Conservation (phyloP, 2,797 vertebrate genomes). For the Dryobates pubescens region DNA sequence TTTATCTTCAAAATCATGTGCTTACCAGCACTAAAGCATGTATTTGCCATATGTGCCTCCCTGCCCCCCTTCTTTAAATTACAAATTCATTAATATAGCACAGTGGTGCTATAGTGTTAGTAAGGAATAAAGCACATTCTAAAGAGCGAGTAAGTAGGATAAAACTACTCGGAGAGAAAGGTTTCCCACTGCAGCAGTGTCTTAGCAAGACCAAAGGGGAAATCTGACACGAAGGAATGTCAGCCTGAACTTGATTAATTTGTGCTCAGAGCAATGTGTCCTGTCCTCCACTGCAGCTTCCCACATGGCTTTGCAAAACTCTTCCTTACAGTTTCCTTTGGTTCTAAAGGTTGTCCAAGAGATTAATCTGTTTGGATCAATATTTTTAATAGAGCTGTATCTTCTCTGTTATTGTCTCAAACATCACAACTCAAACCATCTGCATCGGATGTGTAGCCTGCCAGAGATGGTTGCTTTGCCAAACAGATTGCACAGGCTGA, state of each 20-base stretch:
- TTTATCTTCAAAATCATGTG: constrained; percentile 55
- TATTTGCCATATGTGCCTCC: constrained; percentile 34
- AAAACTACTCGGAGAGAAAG: not conserved
- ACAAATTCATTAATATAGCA: constrained; percentile 46
- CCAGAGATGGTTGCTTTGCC: not conserved
- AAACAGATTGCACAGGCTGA: not conserved
- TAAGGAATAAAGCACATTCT: constrained; percentile 42
- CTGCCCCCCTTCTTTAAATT: constrained; percentile 17
- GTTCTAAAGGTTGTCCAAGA: not conserved
- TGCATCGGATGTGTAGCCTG: not conserved
- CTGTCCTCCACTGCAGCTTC: not conserved
- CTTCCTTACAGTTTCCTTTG: not conserved
- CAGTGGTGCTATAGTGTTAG: constrained; percentile 13
- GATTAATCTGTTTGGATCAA: not conserved
- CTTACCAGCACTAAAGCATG: constrained; percentile 52
- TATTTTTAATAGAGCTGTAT: constrained; percentile 22
- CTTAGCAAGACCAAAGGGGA: constrained; percentile 32
- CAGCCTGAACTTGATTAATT: constrained; percentile 50
- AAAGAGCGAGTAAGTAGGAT: constrained; percentile 27
- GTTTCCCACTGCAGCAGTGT: constrained; percentile 11
- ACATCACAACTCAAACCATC: constrained; percentile 32
- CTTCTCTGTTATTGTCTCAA: constrained; percentile 18
- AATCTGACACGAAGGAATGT: constrained; percentile 22
- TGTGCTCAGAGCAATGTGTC: not conserved
- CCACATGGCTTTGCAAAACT: not conserved